Evolutionary conservation across 1,140 invertebrate genomes (phyloP), one percentile per base, ranked within the genome.

Genomic region (Drosophila bipectinata): DNA sequence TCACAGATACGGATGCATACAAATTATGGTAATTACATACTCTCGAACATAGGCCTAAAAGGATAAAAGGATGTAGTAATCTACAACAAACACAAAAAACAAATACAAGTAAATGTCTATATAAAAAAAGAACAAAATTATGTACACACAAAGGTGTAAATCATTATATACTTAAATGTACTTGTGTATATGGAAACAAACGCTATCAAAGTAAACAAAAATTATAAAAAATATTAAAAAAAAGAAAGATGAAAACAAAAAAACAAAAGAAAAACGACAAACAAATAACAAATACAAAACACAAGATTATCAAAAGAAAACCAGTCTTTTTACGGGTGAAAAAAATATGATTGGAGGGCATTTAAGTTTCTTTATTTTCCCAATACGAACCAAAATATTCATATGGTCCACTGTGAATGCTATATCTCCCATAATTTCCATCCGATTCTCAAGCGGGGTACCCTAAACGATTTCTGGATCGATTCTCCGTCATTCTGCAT

Each of bases 81-180:
- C 98, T 98, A 98, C 74, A 97, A 98, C 93, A 72, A 97, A 98
- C 93, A 76, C 62, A 68, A 30, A 10, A 57, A 78, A 88, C 64
- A 57, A 76, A 79, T 76, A 87, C 71, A 88, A 82, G 79, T 87
- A 83, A 87, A 87, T 87, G 82, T 85, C 82, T 85, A 85, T 82
- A 78, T 79, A 79, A 71, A 53, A 59, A 76, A 58, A 54, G 64
- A 68, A 57, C 30, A 63, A 56, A 44, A 67, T 49, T 56, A 74
- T 53, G 32, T 72, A 51, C 49, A 18, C 54, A 53, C 69, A 26
- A 60, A 60, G 44, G 48, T 44, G 66, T 48, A 28, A 45, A 56
- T 64, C 72, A 72, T 51, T 71, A 77, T 69, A 55, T 77, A 72
- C 63, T 39, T 69, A 30, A 45, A 24, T 69, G 44, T 69, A 69